Base-by-base conservation (phyloP, 2,113 vertebrate genomes). In the Camarhynchus parvulus region DNA sequence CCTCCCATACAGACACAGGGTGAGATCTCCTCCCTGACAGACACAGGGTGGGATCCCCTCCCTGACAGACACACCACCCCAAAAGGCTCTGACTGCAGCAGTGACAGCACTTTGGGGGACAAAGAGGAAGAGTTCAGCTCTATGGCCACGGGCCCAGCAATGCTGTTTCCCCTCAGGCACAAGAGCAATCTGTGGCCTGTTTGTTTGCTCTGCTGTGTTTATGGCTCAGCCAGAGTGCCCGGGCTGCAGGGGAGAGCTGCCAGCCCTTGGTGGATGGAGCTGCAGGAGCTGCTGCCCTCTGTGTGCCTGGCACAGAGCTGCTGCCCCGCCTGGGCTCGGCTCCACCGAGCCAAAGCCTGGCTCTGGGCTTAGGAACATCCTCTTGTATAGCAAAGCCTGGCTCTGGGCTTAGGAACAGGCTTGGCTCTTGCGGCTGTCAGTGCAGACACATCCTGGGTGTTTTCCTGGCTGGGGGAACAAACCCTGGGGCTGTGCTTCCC, bases 261-360 rank as follows among this genome's bases (percentile, higher is more conserved):
- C 89, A 80, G 63, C 31, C 0, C 52, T 63, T 1, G 87, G 52
- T 64, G 50, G 62, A 20, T 7, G 7, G 82, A 80, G 63, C 89
- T 69, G 52, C 15, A 18, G 66, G 0, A 0, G 4, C 69, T 35
- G 23, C 52, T 16, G 18, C 56, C 0, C 12, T 0, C 15, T 1
- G 1, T 25, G 52, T 18, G 35, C 35, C 10, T 17, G 59, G 74
- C 69, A 31, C 50, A 4, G 86, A 42, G 59, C n/a, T 5, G 58
- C 27, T 3, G n/a, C 31, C 72, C 72, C 9, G 2, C 53, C 67
- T 5, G 19, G 19, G 4, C 41, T 33, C 50, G 4, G 46, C 74
- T 50, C 22, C 42, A 1, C 31, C 1, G 53, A 52, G 69, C 78
- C 41, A 22, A 0, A 61, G 58, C 33, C 35, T 8, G 41, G 64